Evolutionary conservation across 2,797 vertebrate genomes (phyloP), one percentile per base, ranked within the genome.

Genomic region (Lerista edwardsae): DNA sequence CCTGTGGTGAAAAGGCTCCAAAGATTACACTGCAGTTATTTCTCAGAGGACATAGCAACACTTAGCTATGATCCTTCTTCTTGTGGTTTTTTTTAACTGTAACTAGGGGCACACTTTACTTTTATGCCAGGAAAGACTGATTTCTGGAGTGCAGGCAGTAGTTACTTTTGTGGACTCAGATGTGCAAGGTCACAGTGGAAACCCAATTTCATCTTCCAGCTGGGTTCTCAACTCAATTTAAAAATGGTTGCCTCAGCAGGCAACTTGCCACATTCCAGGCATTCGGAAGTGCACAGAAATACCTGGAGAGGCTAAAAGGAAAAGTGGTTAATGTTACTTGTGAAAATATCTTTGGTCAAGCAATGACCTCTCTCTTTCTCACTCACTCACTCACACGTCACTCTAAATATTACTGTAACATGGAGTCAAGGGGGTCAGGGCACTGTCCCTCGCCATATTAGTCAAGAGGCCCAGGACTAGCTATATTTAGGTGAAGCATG

Each of bases 371-470:
- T 47, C 47, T 47, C 47, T 44, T 9, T 44, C 41, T 44, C 51
- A 2, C 51, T 17, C 51, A 15, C 51, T 17, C 15, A 55, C 51
- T 3, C 51, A 55, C 51, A 55, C 51, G 31, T 17, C 47, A 85
- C 91, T 89, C 87, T 90, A 92, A 95, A 91, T 91, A 93, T 0
- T 73, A 93, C 91, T 95, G 93, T 94, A 95, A 95, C 86, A 91
- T 4, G 93, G 95, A 95, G 93, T 95, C 94, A 87, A 90, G 88
- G 72, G 92, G 95, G 93, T 96, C 96, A 93, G 84, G 91, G 85
- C 79, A 84, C 93, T 91, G 93, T 95, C 95, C 87, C 84, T 95
- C 93, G 86, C 95, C 82, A 39, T 96, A 96, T 96, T 96, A 97
- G 97, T 97, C 95, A 96, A 94, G 39, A 73, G 11, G 92, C 86